phyloP scores from a whole-genome alignment of 2,113 vertebrate species.

The Mus spicilegus region DNA sequence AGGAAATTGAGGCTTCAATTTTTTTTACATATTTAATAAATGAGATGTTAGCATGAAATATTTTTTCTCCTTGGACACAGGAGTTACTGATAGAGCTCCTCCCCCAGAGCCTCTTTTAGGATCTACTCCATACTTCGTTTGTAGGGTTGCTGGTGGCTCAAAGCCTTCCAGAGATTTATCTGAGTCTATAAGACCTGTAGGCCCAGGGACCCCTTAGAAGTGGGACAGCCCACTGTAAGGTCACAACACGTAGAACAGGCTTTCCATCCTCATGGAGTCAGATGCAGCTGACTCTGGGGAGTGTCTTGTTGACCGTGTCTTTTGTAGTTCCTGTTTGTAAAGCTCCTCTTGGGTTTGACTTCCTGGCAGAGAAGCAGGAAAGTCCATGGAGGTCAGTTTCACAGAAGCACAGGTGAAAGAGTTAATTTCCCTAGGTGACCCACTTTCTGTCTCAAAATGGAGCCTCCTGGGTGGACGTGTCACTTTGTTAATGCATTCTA shows the following conservation, averaged over 20 bases:
- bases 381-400: not conserved
- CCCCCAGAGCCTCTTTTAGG: not conserved
- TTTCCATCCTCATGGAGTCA: not conserved
- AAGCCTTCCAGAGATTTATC: not conserved
- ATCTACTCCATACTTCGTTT: not conserved
- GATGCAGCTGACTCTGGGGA: not conserved
- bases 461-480: not conserved
- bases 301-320: not conserved
- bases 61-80: not conserved
- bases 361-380: not conserved
- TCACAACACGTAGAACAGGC: not conserved
- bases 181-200: not conserved
- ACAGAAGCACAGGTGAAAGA: not conserved
- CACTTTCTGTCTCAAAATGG: not conserved
- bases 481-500: not conserved
- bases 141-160: not conserved
- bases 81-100: not conserved
- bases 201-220: not conserved
- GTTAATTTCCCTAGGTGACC: not conserved
- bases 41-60: not conserved
- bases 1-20: not conserved
- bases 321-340: not conserved
- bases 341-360: not conserved
- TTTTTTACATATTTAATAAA: not conserved
- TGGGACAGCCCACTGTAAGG: not conserved